These are phyloP conservation scores for Saturnia japonica DNA, from an alignment of 2,888 invertebrate species.

Conservation along the genomic window DNA sequence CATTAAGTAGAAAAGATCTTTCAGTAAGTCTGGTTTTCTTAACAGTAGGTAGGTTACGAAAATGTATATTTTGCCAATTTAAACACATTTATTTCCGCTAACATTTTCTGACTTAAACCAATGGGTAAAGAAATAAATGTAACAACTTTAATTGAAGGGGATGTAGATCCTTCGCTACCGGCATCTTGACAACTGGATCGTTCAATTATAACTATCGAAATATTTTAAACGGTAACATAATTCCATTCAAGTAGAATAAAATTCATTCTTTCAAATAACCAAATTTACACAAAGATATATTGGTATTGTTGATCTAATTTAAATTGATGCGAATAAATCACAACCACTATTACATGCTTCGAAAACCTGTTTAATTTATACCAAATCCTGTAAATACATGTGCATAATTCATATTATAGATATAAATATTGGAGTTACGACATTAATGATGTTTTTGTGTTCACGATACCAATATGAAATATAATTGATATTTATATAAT, in stretches of 20 bases:
- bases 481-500: too few species aligned
- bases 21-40: too few species aligned
- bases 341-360: not conserved
- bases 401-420: not conserved
- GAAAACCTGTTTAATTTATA: not conserved
- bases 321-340: not conserved
- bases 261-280: not conserved
- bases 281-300: not conserved
- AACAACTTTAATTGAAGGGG: constrained; percentile 50
- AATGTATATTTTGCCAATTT: not conserved
- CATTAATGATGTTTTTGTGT: not conserved
- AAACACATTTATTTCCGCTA: not conserved
- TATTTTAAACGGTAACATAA: constrained; percentile 22
- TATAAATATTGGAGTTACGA: not conserved
- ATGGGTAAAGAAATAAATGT: constrained; percentile 8
- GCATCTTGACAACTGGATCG: constrained; percentile 43
- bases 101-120: constrained; percentile 8
- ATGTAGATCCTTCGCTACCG: constrained; percentile 46
- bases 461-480: not conserved
- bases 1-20: too few species aligned
- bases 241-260: constrained; percentile 12
- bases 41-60: not conserved
- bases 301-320: not conserved
- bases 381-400: not conserved
- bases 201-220: constrained; percentile 41